Base-by-base conservation (phyloP, 2,888 invertebrate genomes). In the Luffia ferchaultella region DNA sequence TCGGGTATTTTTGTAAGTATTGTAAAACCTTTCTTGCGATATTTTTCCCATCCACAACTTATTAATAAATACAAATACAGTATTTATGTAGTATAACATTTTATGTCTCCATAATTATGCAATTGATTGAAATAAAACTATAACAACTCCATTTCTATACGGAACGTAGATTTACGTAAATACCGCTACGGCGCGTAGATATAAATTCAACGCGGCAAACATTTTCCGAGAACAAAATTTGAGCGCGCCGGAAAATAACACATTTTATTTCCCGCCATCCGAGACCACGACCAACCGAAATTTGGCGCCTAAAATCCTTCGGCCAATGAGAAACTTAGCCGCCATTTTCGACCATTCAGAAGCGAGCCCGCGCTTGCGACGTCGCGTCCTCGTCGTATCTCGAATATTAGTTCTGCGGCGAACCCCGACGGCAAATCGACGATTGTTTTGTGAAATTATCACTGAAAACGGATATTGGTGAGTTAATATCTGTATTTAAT, bases 341-440 rank as follows among this genome's bases (percentile, higher is more conserved):
- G 83, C 83, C 80, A 70, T 78, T 83, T 82, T 77, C 60, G 57
- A 70, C 83, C 82, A 83, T 83, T 77, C 58, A 67, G 60, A 63
- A 62, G 30, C 60, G 63, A 80, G 68, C 82, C 79, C 83, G 83
- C 83, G 82, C 79, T 82, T 78, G 76, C 71, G 76, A 76, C 75
- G 76, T 65, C 72, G 83, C 80, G 78, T 82, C 83, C 72, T 75
- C 76, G 76, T 78, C 76, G 73, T 79, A 78, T 78, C 82, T 82
- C 68, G 80, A 74, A 82, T 82, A 79, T 82, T 82, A 82, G 83
- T 83, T 77, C 80, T 70, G 68, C 68, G 65, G 78, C 73, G 80
- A 80, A 80, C 78, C 77, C 76, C 80, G 83, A 73, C 73, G 72
- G 74, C 70, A 75, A 77, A 79, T 76, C 70, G 70, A 68, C 69